These are phyloP conservation scores for Perodicticus potto DNA, from an alignment of 2,797 vertebrate species.

Conservation along the genomic window DNA sequence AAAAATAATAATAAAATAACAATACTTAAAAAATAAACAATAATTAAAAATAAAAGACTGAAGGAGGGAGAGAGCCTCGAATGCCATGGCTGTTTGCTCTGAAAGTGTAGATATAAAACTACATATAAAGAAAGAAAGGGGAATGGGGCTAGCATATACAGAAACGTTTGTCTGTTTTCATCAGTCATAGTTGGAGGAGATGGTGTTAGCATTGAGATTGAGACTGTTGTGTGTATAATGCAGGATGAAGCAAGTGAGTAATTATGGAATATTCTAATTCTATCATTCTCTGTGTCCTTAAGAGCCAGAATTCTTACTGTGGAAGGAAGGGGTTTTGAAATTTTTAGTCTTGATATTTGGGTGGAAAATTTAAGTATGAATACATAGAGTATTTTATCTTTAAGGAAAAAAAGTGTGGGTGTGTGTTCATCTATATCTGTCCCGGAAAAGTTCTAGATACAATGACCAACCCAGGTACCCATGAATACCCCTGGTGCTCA, in stretches of 20 bases:
- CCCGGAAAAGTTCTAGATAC: background rate
- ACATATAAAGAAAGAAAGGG: background rate
- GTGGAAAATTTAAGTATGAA: slow-evolving; percentile 19
- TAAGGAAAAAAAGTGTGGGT: background rate
- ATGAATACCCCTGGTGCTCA: background rate
- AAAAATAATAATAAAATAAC: too few species aligned
- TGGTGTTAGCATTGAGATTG: background rate
- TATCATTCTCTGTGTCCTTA: background rate
- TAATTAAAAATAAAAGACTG: too few species aligned
- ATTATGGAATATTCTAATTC: background rate
- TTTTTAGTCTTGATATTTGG: background rate
- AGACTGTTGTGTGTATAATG: background rate
- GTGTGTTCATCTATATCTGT: background rate
- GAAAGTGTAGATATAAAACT: background rate
- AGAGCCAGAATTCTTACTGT: background rate
- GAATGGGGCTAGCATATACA: background rate
- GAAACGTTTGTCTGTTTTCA: background rate
- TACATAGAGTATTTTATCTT: background rate
- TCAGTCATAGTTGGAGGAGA: background rate
- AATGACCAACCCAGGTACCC: background rate
- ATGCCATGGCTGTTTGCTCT: too few species aligned
- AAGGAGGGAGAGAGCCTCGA: background rate
- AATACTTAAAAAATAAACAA: too few species aligned
- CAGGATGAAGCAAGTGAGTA: background rate
- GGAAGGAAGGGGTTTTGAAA: background rate